These are phyloP conservation scores for Drosophila orena DNA, from an alignment of 1,140 invertebrate species.

Conservation along the genomic window DNA sequence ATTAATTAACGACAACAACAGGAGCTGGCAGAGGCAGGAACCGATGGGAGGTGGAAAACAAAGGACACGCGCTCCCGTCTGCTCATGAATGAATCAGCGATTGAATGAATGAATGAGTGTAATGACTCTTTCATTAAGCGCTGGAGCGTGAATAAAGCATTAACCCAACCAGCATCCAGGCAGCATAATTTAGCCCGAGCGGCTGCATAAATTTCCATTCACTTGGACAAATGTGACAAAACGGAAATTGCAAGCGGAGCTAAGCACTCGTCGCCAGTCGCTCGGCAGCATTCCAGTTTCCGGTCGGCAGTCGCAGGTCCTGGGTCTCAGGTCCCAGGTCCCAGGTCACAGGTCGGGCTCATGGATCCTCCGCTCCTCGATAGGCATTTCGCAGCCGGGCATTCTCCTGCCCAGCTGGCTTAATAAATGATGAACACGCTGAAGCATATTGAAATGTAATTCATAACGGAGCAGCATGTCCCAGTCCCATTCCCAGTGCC, in stretches of 20 bases:
- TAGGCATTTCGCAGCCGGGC: conserved; percentile 45
- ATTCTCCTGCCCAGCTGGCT: conserved; percentile 37
- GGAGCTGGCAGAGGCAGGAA: not conserved
- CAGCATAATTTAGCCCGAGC: not conserved
- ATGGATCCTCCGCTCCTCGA: conserved; percentile 54
- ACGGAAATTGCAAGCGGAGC: conserved; percentile 79
- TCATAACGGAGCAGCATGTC: conserved; percentile 65
- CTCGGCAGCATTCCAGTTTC: conserved; percentile 64
- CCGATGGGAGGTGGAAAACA: conserved; percentile 16
- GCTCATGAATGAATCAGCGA: conserved; percentile 66
- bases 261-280: conserved; percentile 39
- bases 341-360: conserved; percentile 34
- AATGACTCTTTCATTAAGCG: conserved; percentile 78
- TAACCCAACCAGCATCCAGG: conserved; percentile 39
- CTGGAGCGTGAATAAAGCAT: conserved; percentile 76
- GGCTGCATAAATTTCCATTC: conserved; percentile 80
- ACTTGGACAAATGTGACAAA: conserved; percentile 81
- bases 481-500: not conserved
- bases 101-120: conserved; percentile 75
- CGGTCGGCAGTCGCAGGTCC: conserved; percentile 25
- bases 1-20: conserved; percentile 72
- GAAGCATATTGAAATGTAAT: conserved; percentile 82
- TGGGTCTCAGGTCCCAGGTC: conserved; percentile 6
- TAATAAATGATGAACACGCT: conserved; percentile 80
- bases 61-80: conserved; percentile 46